Evolutionary conservation across 2,888 invertebrate species (phyloP), one percentile per base, ranked within the genome.

Genomic region (Agrochola circellaris): DNA sequence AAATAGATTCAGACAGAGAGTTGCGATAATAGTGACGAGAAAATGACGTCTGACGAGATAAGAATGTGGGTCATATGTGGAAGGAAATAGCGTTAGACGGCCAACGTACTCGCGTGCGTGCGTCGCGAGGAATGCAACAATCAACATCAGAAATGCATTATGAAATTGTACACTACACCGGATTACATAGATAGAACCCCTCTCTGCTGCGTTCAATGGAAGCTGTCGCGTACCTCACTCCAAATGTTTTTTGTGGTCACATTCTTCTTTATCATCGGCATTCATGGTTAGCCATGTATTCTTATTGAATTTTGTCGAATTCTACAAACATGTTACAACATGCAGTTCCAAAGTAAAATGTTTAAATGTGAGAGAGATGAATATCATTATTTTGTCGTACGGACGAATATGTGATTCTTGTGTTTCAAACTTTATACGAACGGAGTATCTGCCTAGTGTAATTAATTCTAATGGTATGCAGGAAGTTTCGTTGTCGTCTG

Each of bases 51-150:
- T 77, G 82, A 81, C 74, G 71, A 82, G 95, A 95, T 95, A 95
- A 93, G 87, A 90, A 95, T 93, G 91, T 95, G 89, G 95, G 95
- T 94, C 95, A 95, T 75, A 91, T 92, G 91, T 88, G 89, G 87
- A 88, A 89, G 92, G 92, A 86, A 91, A 93, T 92, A 92, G 88
- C 90, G 86, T 87, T 90, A 91, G 87, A 83, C 83, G 78, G 82
- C 73, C 87, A 87, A 87, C 73, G 86, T 89, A 82, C 88, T 83
- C 81, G 84, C 81, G 86, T 88, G 85, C 86, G 81, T 85, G 84
- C 82, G 86, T 86, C 78, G 85, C 83, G 84, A 87, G 87, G 90
- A 92, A 91, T 93, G 90, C 91, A 91, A 90, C 88, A 87, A 90
- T 91, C 90, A 89, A 90, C 90, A 87, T 90, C 89, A 92, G 88